A percentile compares a stretch with the other conserved stretches of the same genome.
Conservation (phyloP, 2,797 vertebrate species). For the Clarias pachynema region DNA sequence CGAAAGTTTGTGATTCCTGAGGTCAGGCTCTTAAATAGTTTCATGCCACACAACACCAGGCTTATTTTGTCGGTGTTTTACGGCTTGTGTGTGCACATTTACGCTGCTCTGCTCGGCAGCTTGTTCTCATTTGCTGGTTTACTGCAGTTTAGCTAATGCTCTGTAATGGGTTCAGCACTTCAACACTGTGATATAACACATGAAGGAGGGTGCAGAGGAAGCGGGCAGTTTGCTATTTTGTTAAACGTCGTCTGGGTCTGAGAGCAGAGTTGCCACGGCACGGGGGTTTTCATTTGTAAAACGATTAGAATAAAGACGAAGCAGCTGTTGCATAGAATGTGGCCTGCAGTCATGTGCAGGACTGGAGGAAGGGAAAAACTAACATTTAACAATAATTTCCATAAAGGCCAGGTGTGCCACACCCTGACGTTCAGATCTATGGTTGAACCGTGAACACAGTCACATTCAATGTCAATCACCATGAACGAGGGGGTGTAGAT, state of each 20-base stretch:
- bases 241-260: constrained; percentile 26
- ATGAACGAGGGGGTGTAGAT: too few relatives aligned
- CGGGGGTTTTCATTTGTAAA: constrained; percentile 34
- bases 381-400: not conserved
- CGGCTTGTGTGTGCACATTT: too few relatives aligned
- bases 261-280: constrained; percentile 26
- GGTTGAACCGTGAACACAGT: too few relatives aligned
- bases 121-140: constrained; percentile 1
- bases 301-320: constrained; percentile 46
- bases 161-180: not conserved
- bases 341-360: constrained; percentile 7
- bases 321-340: not conserved
- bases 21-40: constrained; percentile 20
- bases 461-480: not conserved
- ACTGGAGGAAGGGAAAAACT: not conserved
- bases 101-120: not conserved
- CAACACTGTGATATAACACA: not conserved
- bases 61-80: constrained; percentile 11
- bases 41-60: not conserved
- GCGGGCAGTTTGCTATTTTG: not conserved
- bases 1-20: constrained; percentile 10
- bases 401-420: not conserved
- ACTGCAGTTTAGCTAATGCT: not conserved
- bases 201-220: not conserved
- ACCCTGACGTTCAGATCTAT: too few relatives aligned